phyloP scores from a whole-genome alignment of 2,888 invertebrate genomes.

The Bugulina stolonifera region DNA sequence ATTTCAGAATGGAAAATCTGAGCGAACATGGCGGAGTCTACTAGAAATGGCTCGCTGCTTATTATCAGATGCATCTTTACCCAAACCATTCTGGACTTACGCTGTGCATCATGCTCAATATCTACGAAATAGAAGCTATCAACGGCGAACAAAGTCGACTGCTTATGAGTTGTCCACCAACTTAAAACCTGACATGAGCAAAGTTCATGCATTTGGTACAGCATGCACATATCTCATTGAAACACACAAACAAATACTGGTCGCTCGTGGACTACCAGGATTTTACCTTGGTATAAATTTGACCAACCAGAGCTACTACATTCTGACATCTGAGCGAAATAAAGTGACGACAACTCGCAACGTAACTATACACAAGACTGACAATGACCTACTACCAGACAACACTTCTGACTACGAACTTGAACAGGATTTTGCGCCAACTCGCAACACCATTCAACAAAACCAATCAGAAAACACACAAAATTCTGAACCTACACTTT shows the following conservation, averaged over 20 bases:
- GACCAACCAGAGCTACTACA: not conserved
- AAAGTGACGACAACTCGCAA: not conserved
- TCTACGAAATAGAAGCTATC: not conserved
- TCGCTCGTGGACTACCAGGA: not conserved
- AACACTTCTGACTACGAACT: not conserved
- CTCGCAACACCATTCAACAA: not conserved
- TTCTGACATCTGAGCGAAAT: not conserved
- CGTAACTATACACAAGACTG: not conserved
- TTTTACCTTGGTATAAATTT: not conserved
- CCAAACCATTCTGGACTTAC: not conserved
- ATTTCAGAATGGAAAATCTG: not conserved
- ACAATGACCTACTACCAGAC: not conserved
- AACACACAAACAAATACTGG: not conserved
- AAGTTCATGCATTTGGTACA: not conserved
- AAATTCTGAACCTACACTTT: not conserved
- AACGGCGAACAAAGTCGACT: not conserved
- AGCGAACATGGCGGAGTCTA: not conserved
- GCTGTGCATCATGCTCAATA: not conserved
- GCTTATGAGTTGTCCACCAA: not conserved
- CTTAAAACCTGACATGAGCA: not conserved
- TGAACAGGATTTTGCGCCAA: not conserved
- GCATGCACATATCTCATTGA: not conserved
- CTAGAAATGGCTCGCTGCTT: not conserved
- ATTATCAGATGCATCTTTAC: not conserved
- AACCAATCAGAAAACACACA: not conserved